Conservation (phyloP, 1,140 invertebrate genomes). For the Macrocentrus cingulum region DNA sequence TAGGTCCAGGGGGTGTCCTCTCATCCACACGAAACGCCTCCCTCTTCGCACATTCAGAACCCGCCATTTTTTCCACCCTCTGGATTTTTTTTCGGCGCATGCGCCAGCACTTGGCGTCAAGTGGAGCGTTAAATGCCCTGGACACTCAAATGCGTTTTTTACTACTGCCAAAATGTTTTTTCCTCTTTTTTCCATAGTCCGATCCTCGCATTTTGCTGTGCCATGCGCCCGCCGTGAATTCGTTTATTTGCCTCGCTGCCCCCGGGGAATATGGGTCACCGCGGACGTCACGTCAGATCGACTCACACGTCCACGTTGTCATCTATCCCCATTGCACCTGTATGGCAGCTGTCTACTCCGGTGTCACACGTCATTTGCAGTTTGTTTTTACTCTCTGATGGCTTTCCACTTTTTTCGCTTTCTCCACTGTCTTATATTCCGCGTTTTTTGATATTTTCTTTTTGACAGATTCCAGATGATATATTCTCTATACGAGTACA, state of each 20-base stretch:
- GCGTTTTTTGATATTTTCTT: too few species aligned
- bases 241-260: conserved; percentile 8
- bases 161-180: background rate
- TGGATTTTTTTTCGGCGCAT: background rate
- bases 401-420: background rate
- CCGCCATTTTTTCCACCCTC: conserved; percentile 8
- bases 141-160: conserved; percentile 8
- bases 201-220: conserved; percentile 1
- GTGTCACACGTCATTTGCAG: conserved; percentile 10
- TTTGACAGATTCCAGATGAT: too few species aligned
- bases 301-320: too few species aligned
- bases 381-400: background rate
- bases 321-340: conserved; percentile 9
- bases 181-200: background rate
- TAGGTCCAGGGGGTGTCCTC: conserved; percentile 24
- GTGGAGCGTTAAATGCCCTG: conserved; percentile 12
- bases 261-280: conserved; percentile 13
- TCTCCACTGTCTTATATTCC: background rate
- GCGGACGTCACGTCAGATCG: conserved; percentile 9
- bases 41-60: conserved; percentile 16
- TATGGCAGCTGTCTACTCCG: conserved; percentile 1
- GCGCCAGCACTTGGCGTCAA: background rate
- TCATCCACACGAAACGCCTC: conserved; percentile 2
- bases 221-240: too few species aligned
- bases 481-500: too few species aligned